Percentiles rank a stretch among this genome's conserved stretches.
These are phyloP conservation scores for Pseudobourletiella spinata DNA, from an alignment of 1,140 invertebrate species.

Conservation along the genomic window DNA sequence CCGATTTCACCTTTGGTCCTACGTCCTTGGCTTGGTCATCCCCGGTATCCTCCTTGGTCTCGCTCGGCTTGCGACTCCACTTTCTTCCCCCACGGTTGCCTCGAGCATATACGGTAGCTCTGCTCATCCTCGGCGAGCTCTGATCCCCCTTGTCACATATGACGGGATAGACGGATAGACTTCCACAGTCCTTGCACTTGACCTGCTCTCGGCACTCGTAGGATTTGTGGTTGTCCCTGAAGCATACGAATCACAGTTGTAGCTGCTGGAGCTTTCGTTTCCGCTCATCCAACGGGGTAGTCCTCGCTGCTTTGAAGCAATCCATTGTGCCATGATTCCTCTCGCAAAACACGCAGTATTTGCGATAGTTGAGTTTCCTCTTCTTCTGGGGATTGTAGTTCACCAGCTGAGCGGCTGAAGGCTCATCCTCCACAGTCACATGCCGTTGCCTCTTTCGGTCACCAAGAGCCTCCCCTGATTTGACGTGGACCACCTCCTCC, in stretches of 20 bases:
- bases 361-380: neutral
- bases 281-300: neutral
- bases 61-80: neutral
- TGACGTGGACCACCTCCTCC: neutral
- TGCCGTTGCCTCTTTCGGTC: neutral
- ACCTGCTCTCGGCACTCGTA: neutral
- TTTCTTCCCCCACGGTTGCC: neutral
- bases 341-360: neutral
- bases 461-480: neutral
- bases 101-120: neutral
- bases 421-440: neutral
- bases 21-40: too few relatives aligned
- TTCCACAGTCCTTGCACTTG: neutral
- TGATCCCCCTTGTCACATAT: neutral
- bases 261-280: too few relatives aligned
- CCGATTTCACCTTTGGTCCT: neutral
- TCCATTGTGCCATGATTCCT: neutral
- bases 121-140: neutral
- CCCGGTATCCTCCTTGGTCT: neutral
- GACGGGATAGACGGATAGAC: neutral
- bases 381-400: neutral
- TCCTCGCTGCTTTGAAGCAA: neutral
- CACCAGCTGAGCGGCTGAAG: neutral
- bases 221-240: too few relatives aligned
- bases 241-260: too few relatives aligned